Evolutionary conservation across 2,113 vertebrate species (phyloP).

Genomic region (Zosterops hypoxanthus): DNA sequence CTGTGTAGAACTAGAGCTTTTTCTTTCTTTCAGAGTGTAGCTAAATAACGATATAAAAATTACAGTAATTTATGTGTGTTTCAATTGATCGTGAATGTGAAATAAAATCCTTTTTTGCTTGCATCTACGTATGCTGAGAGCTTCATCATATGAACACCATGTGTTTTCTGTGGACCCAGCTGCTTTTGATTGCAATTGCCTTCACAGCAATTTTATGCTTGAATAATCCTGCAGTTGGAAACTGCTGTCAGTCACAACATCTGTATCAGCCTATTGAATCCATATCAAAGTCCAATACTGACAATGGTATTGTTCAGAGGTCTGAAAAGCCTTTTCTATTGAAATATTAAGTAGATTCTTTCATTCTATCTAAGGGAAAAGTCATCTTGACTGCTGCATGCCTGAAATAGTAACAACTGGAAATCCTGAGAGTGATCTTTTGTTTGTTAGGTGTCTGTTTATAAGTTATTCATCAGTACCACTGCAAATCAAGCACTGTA

Average conservation of each 20-base stretch:
- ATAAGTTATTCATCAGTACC: neutral
- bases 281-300: neutral
- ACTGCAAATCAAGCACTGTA: accelerated
- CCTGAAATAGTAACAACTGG: neutral
- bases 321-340: neutral
- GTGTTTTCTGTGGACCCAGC: constrained; percentile 27
- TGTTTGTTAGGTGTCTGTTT: neutral
- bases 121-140: neutral
- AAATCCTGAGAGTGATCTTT: neutral
- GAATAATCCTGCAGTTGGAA: constrained; percentile 16
- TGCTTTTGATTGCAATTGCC: constrained; percentile 40
- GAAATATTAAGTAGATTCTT: neutral
- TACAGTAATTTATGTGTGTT: constrained; percentile 23
- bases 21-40: constrained; percentile 35
- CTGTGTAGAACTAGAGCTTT: constrained; percentile 25
- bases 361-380: neutral
- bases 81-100: constrained; percentile 13
- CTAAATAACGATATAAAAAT: constrained; percentile 18
- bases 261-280: neutral
- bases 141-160: neutral
- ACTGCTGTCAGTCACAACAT: constrained; percentile 30
- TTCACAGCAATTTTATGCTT: constrained; percentile 43
- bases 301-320: neutral
- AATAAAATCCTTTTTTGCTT: constrained; percentile 27
- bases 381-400: neutral